Evolutionary conservation across 2,797 vertebrate species (phyloP).

Genomic region (Phoxinus dragarum): DNA sequence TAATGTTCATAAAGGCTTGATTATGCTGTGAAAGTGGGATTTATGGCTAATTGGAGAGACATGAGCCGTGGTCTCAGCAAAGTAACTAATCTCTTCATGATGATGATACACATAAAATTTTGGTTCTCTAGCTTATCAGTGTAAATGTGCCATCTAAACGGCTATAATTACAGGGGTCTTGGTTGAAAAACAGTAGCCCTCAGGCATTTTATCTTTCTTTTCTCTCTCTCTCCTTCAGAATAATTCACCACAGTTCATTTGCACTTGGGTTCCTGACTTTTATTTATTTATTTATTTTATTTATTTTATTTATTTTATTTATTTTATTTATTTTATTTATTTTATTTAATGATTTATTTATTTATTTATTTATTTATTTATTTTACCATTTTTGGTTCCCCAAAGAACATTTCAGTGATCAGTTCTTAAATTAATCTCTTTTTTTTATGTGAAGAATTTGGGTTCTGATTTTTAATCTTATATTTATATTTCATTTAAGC

Average conservation of each 20-base stretch:
- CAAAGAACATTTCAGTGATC: background rate
- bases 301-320: too few relatives aligned
- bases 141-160: slow-evolving; percentile 57
- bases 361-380: too few relatives aligned
- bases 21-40: background rate
- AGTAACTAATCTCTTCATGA: slow-evolving; percentile 20
- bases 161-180: slow-evolving; percentile 47
- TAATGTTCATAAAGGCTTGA: background rate
- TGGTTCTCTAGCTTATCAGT: slow-evolving; percentile 32
- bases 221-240: slow-evolving; percentile 31
- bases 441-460: background rate
- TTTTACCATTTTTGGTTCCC: too few relatives aligned
- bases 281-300: too few relatives aligned
- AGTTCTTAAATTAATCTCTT: background rate
- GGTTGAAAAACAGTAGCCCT: slow-evolving; percentile 31
- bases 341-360: too few relatives aligned
- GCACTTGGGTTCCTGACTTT: slow-evolving; percentile 21
- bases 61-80: background rate
- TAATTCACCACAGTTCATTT: slow-evolving; percentile 47
- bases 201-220: slow-evolving; percentile 25
- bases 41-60: background rate
- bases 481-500: background rate
- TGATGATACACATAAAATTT: slow-evolving; percentile 46
- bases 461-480: background rate
- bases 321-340: too few relatives aligned